A percentile compares a stretch with the other conserved stretches of the same genome.
Evolutionary conservation across 1,140 invertebrate genomes (phyloP).

Genomic region (Aphelenchoides fujianensis): DNA sequence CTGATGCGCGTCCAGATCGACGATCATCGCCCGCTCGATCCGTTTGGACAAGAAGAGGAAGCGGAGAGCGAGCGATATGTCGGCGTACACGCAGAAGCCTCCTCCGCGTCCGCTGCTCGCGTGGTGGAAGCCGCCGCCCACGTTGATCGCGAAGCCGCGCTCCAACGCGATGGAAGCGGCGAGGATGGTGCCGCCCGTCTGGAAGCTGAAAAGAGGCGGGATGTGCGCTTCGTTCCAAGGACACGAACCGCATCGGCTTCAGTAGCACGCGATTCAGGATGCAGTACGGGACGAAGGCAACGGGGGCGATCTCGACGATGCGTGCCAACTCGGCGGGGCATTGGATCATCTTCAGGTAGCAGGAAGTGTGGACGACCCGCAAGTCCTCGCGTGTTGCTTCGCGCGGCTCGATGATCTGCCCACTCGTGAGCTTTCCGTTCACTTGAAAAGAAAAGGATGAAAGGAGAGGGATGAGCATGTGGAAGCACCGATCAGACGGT

Average conservation of each 20-base stretch:
- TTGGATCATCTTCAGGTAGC: slow-evolving; percentile 71
- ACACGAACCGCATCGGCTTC: slow-evolving; percentile 67
- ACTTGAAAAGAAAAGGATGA: slow-evolving; percentile 58
- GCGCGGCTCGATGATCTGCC: slow-evolving; percentile 66
- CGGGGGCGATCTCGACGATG: slow-evolving; percentile 74
- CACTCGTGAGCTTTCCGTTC: slow-evolving; percentile 61
- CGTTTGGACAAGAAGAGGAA: slow-evolving; percentile 69
- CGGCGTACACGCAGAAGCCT: slow-evolving; percentile 83
- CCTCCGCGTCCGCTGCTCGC: slow-evolving; percentile 67
- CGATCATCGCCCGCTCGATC: slow-evolving; percentile 75
- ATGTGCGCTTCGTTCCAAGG: background rate
- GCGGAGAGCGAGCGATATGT: slow-evolving; percentile 75
- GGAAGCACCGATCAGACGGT: slow-evolving; percentile 68
- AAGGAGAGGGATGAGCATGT: slow-evolving; percentile 24
- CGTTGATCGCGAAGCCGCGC: slow-evolving; percentile 79
- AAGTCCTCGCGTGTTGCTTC: slow-evolving; percentile 73
- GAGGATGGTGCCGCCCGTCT: slow-evolving; percentile 78
- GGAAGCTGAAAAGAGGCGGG: slow-evolving; percentile 67
- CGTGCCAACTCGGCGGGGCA: slow-evolving; percentile 68
- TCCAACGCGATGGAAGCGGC: slow-evolving; percentile 75
- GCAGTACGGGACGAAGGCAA: slow-evolving; percentile 75
- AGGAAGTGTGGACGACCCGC: slow-evolving; percentile 71
- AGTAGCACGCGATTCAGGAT: slow-evolving; percentile 75
- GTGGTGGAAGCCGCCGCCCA: slow-evolving; percentile 80
- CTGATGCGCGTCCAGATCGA: slow-evolving; percentile 84